These are phyloP conservation scores for Eupsilia transversa DNA, from an alignment of 2,888 invertebrate genomes.

Conservation along the genomic window DNA sequence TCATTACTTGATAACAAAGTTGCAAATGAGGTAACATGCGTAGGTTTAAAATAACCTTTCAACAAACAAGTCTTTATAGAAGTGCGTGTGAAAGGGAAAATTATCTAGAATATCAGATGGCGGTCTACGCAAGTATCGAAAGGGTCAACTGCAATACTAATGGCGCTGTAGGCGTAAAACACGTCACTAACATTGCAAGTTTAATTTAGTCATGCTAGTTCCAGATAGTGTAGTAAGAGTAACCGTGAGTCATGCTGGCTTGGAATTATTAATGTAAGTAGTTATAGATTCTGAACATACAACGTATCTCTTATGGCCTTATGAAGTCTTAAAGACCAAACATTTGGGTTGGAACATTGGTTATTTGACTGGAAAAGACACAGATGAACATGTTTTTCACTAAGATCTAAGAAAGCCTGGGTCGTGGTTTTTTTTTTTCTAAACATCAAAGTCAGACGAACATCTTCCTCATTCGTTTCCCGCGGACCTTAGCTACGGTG, in stretches of 20 bases:
- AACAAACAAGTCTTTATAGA: background rate
- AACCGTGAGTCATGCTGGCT: constrained; percentile 49
- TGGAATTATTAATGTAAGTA: background rate
- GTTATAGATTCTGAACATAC: background rate
- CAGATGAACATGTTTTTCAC: background rate
- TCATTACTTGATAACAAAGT: background rate
- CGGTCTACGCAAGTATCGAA: constrained; percentile 26
- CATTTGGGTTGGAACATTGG: background rate
- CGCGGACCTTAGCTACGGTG: background rate
- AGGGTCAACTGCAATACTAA: constrained; percentile 53
- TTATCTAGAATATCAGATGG: constrained; percentile 53
- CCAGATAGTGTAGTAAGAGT: constrained; percentile 36
- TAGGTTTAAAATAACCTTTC: background rate
- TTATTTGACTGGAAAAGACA: background rate
- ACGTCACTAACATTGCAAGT: constrained; percentile 52
- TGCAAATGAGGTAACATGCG: background rate
- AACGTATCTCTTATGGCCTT: background rate
- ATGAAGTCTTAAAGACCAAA: background rate
- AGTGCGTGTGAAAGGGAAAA: constrained; percentile 55
- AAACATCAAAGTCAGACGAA: background rate
- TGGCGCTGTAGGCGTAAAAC: constrained; percentile 52
- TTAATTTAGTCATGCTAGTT: constrained; percentile 49
- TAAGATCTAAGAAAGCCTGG: no score
- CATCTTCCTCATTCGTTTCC: constrained; percentile 1
- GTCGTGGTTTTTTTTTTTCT: no score